Base-by-base conservation (phyloP, 2,113 vertebrate species). In the Rhinolophus ferrumequinum region DNA sequence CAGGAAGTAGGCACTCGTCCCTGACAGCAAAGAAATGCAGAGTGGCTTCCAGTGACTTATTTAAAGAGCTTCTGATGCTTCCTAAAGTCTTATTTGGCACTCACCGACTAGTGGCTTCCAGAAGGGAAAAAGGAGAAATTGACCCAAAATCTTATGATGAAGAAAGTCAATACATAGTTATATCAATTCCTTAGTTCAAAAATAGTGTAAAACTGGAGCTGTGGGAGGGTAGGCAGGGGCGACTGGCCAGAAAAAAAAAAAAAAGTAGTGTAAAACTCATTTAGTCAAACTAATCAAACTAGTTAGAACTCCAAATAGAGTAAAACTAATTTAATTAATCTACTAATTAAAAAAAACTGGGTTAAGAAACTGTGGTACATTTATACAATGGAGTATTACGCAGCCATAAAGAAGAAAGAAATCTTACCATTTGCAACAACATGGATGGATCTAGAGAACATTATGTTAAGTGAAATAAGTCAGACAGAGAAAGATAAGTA, bases 151-250 rank as follows among this genome's bases (percentile, higher is more conserved):
- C 73, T 85, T 66, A 28, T 44, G 62, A 92, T 28, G 2, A 93
- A 9, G 30, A 52, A 41, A 66, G 18, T 82, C 64, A 54, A 79
- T 81, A 64, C 58, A 60, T 84, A 50, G 75, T 95, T 75, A 33
- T 58, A 76, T 58, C 33, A 92, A 90, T 84, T 95, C 54, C 64
- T 96, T 86, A 66, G 35, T 93, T 97, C 70, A 92, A 86, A 66
- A 83, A 73, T 44, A 82, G n/a, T 56, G 26, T 50, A 41, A 97
- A 92, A 84, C 54, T 90, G 41, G 41, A 44, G 41, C 41, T 44
- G 41, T 44, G 41, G 41, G 41, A 44, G 41, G 41, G 41, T 44
- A 6, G 41, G 41, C 41, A 44, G 41, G 41, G 41, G 41, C 41
- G 41, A 44, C 41, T 5, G 41, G 41, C 6, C 6, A 6, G 41